phyloP scores from a whole-genome alignment of 2,888 invertebrate genomes.

The Megaustenia siamemsis region DNA sequence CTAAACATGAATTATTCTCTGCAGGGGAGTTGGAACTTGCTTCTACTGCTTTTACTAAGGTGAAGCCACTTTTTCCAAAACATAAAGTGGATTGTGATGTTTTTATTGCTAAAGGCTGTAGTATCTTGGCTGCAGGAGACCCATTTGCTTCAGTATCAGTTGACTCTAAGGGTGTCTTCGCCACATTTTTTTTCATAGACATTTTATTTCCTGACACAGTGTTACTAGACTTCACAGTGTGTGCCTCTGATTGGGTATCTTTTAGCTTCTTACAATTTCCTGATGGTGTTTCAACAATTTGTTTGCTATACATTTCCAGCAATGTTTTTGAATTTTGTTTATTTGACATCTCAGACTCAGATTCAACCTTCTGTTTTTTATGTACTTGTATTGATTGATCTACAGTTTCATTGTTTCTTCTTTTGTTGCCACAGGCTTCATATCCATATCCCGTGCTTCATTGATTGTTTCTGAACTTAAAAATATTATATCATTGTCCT shows the following conservation, averaged over 20 bases:
- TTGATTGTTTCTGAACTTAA: conserved; percentile 52
- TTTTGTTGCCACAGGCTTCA: background rate
- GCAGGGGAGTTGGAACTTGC: background rate
- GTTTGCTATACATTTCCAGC: background rate
- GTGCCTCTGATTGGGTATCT: too few species aligned
- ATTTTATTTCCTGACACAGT: background rate
- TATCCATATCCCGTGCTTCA: background rate
- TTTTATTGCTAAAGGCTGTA: background rate
- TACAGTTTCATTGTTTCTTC: background rate
- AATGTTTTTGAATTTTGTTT: background rate
- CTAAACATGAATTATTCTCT: background rate
- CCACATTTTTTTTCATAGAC: background rate
- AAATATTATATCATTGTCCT: conserved; percentile 45
- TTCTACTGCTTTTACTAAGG: conserved; percentile 6
- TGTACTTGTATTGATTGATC: background rate
- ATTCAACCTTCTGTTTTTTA: conserved; percentile 29
- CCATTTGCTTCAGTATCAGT: background rate
- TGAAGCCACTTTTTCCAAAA: conserved; percentile 36
- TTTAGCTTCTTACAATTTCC: too few species aligned
- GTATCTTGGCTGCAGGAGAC: background rate
- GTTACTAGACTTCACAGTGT: background rate
- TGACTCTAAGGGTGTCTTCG: background rate
- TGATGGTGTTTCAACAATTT: too few species aligned
- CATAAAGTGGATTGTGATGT: conserved; percentile 36
- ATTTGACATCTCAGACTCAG: background rate